Evolutionary conservation across 2,797 vertebrate species (phyloP), one percentile per base, ranked within the genome.

Genomic region (Chiroxiphia lanceolata): DNA sequence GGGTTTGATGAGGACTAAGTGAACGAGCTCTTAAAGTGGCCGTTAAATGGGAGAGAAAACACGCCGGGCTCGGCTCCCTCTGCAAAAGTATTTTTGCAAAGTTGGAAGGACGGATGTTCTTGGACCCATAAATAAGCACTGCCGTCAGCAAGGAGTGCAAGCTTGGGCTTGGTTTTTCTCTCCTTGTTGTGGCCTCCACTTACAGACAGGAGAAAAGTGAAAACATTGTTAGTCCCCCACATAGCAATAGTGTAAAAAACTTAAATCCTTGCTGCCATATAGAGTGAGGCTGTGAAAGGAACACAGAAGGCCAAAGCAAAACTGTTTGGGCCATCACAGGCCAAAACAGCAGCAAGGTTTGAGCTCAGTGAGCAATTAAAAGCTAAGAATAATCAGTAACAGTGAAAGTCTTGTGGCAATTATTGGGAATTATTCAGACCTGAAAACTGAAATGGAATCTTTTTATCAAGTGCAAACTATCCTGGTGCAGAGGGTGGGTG

Each of bases 1-100:
- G 60, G 95, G 96, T 94, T 94, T 96, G 97, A 97, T 96, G 96
- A 94, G 95, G 67, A 59, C 94, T 95, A 71, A 96, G 96, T 80
- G 87, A 96, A 93, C 54, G 45, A 53, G 90, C 94, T 93, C 68
- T 65, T 44, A 14, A 48, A 97, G 93, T 14, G 4, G 84, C 82
- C 78, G 11, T 85, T 85, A 82, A 63, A 79, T 11, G 81, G 25
- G n/a, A 90, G 78, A 80, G 22, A 33, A 50, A 84, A 36, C 20
- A 87, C 50, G 89, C 83, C 31, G 20, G 81, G 53, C 81, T 61
- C 56, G 70, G 44, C 11, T 89, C 34, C 65, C 71, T 65, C 75
- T 83, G 79, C 80, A 51, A 60, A 94, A 80, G 64, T 44, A 18
- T 38, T 74, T 68, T 29, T 64, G 89, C 59, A 15, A 64, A 90